These are phyloP conservation scores for Polylopha cassiicola DNA, from an alignment of 2,888 invertebrate genomes.

Conservation along the genomic window DNA sequence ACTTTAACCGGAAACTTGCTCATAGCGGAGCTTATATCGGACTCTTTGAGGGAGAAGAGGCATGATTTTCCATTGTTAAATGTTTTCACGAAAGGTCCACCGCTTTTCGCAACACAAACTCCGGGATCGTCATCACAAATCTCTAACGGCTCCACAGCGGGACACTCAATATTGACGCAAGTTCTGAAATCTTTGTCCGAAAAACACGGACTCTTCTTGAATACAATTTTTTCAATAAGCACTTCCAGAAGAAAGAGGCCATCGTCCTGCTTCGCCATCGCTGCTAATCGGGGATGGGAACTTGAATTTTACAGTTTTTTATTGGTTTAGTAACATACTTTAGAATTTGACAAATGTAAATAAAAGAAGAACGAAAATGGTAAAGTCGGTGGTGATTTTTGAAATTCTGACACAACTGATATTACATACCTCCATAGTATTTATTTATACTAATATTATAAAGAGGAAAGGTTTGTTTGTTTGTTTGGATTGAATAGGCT, in stretches of 20 bases:
- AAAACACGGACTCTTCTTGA: conserved; percentile 61
- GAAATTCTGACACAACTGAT: neutral
- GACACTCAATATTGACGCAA: conserved; percentile 79
- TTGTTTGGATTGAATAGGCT: too few relatives aligned
- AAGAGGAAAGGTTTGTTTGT: too few relatives aligned
- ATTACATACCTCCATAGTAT: too few relatives aligned
- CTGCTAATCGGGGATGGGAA: conserved; percentile 51
- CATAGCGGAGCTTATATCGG: conserved; percentile 71
- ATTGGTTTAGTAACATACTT: conserved; percentile 26
- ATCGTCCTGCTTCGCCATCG: conserved; percentile 69
- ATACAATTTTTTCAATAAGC: conserved; percentile 73
- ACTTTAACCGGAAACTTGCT: conserved; percentile 76
- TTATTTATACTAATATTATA: too few relatives aligned
- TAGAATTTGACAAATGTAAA: conserved; percentile 38
- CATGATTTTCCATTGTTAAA: conserved; percentile 82
- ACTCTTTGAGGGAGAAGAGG: conserved; percentile 79
- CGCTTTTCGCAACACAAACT: conserved; percentile 50
- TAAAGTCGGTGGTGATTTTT: too few relatives aligned
- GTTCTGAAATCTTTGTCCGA: conserved; percentile 72
- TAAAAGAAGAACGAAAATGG: conserved; percentile 31
- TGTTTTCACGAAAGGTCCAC: conserved; percentile 59
- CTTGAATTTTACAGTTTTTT: conserved; percentile 33
- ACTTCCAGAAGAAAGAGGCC: conserved; percentile 81
- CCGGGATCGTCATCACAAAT: conserved; percentile 79
- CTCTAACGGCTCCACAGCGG: conserved; percentile 76